Evolutionary conservation across 2,888 invertebrate genomes (phyloP), one percentile per base, ranked within the genome.

Genomic region (Cerceris rybyensis): DNA sequence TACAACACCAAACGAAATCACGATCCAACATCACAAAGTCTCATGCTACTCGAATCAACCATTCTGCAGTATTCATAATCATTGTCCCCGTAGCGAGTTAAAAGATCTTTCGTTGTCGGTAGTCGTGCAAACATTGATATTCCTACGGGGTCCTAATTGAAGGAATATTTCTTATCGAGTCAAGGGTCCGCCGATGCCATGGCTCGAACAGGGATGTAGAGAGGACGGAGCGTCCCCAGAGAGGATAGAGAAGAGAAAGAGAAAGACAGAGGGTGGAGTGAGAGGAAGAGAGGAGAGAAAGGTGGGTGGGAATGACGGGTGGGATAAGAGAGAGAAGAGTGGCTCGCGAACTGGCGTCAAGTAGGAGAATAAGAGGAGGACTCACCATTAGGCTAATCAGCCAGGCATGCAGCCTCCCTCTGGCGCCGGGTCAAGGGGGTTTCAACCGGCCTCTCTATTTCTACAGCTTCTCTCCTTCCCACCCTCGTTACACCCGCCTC

Each of bases 331-430:
- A 77, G 75, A 75, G 75, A 80, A 84, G 88, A 84, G 85, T 83
- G 86, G 80, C 84, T 89, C 87, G 87, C 88, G 87, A 90, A 91
- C 89, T 90, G 90, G 90, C 91, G 88, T 89, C 90, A 89, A 92
- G 90, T 90, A 91, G 85, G 81, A 88, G 87, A 89, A 88, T 86
- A 89, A 90, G 89, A 87, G 88, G 87, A 89, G 88, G 86, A 88
- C 89, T 90, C 89, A 90, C 90, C 91, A 92, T 92, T 91, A 92
- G 90, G 91, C 91, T 92, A 92, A 92, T 91, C 90, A 91, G 89
- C 87, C 86, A 90, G 88, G 89, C 89, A 89, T 87, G 88, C 86
- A 86, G 86, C 87, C 84, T 86, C 89, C 86, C 87, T 84, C 87
- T 81, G 78, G 77, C 87, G 85, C 72, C 87, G 84, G 89, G 90